Evolutionary conservation across 2,113 vertebrate genomes (phyloP).

Genomic region (Canis aureus): DNA sequence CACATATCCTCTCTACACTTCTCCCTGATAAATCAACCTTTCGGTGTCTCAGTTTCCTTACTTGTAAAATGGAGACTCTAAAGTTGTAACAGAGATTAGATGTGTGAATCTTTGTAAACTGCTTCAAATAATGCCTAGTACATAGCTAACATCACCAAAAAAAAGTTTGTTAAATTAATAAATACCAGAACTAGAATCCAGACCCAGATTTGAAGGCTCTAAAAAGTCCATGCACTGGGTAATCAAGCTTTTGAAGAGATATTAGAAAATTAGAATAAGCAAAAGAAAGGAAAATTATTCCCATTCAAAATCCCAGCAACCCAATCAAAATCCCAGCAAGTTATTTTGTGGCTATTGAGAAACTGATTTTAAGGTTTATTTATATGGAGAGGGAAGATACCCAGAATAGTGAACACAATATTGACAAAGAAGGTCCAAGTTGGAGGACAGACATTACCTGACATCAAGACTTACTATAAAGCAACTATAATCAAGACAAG

Average conservation of each 20-base stretch:
- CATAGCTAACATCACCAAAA: background rate
- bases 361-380: background rate
- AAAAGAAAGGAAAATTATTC: background rate
- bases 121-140: background rate
- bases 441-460: background rate
- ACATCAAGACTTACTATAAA: background rate
- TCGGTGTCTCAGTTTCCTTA: background rate
- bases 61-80: background rate
- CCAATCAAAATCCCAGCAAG: background rate
- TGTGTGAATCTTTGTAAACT: background rate
- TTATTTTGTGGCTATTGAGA: background rate
- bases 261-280: background rate
- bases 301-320: background rate
- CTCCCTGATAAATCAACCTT: background rate
- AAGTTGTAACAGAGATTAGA: background rate
- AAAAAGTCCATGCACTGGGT: background rate
- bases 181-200: background rate
- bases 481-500: background rate
- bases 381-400: background rate
- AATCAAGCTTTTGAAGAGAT: background rate
- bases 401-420: background rate
- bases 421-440: background rate
- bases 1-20: background rate
- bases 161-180: background rate
- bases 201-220: background rate